phyloP scores from a whole-genome alignment of 2,888 invertebrate species.

The Cremastobaeus sp. region DNA sequence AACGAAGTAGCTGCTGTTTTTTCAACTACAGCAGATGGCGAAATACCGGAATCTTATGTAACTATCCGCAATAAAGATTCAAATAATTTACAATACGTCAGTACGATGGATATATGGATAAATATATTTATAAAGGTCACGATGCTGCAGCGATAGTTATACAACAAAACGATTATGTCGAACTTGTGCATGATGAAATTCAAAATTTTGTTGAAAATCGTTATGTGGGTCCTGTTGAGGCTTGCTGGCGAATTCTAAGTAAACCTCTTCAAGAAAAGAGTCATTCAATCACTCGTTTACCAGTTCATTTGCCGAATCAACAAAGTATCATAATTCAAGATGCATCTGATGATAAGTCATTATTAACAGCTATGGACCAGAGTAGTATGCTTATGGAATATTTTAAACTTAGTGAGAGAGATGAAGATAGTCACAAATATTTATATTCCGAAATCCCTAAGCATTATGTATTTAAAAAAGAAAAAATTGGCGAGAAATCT shows the following conservation, averaged over 20 bases:
- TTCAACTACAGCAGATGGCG: too few relatives aligned
- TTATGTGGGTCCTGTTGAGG: slow-evolving; percentile 60
- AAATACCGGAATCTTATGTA: too few relatives aligned
- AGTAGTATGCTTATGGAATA: slow-evolving; percentile 47
- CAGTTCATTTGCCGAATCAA: slow-evolving; percentile 57
- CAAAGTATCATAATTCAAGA: slow-evolving; percentile 32
- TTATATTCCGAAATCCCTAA: slow-evolving; percentile 48
- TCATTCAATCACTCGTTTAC: slow-evolving; percentile 50
- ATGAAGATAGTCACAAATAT: slow-evolving; percentile 33
- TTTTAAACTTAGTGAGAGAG: slow-evolving; percentile 39
- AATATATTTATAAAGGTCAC: too few relatives aligned
- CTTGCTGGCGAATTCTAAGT: slow-evolving; percentile 58
- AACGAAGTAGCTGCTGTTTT: too few relatives aligned
- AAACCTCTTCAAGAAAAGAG: slow-evolving; percentile 56
- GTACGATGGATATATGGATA: too few relatives aligned
- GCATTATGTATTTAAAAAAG: too few relatives aligned
- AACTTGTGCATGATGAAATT: too few relatives aligned
- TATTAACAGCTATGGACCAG: slow-evolving; percentile 16
- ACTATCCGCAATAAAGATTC: too few relatives aligned
- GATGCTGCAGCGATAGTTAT: too few relatives aligned
- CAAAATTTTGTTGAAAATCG: too few relatives aligned
- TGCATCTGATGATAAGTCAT: slow-evolving; percentile 14
- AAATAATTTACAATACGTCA: too few relatives aligned
- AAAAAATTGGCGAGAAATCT: slow-evolving; percentile 10
- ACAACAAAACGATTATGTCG: too few relatives aligned